Conservation (phyloP, 2,113 vertebrate genomes). For the Mormoops blainvillei region DNA sequence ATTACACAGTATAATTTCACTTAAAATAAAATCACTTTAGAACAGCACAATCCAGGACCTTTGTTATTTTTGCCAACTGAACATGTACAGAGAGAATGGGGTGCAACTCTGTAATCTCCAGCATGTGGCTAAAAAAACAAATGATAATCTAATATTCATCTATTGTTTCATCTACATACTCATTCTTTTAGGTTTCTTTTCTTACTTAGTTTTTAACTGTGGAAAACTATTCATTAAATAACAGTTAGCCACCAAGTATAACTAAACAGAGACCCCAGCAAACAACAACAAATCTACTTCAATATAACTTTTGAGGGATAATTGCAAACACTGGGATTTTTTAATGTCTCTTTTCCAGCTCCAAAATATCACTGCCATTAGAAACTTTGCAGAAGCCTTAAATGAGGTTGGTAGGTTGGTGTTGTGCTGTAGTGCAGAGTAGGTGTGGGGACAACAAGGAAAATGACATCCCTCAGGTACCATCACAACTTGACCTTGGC, state of each 20-base stretch:
- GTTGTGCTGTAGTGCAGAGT: neutral
- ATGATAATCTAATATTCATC: neutral
- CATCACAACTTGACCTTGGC: constrained; percentile 16
- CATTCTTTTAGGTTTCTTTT: neutral
- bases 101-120: neutral
- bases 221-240: neutral
- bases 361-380: neutral
- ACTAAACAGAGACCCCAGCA: neutral
- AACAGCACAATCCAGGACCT: neutral
- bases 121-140: neutral
- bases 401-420: neutral
- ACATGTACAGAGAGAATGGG: neutral
- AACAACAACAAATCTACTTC: neutral
- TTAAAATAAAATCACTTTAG: constrained; percentile 12
- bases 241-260: neutral
- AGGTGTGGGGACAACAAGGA: neutral
- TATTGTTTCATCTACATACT: neutral
- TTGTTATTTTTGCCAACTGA: neutral
- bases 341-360: neutral
- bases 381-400: constrained; percentile 7
- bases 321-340: neutral
- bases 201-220: neutral
- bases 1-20: constrained; percentile 6
- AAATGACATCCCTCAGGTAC: neutral
- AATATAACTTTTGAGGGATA: neutral